These are phyloP conservation scores for Cryptoleucopteryx plumbea DNA, from an alignment of 2,113 vertebrate genomes.

Conservation along the genomic window DNA sequence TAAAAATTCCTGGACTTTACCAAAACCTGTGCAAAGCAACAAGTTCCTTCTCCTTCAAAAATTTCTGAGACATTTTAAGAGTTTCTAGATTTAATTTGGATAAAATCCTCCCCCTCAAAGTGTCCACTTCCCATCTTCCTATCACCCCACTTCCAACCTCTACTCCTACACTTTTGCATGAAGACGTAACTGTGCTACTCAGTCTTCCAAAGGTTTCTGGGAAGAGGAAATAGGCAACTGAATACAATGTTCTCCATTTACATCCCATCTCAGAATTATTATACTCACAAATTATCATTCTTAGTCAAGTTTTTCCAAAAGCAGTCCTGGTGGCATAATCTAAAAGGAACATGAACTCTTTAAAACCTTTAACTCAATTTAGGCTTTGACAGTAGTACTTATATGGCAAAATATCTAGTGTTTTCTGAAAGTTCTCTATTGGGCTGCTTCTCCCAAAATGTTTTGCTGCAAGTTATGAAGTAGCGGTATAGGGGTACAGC, in stretches of 20 bases:
- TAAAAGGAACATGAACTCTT: background rate
- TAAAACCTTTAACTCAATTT: background rate
- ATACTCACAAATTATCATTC: background rate
- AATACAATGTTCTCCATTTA: background rate
- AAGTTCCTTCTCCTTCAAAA: background rate
- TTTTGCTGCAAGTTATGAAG: background rate
- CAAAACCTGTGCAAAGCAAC: background rate
- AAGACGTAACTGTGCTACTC: background rate
- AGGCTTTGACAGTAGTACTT: background rate
- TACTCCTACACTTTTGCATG: background rate
- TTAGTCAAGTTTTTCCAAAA: background rate
- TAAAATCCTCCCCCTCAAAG: background rate
- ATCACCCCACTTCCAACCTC: background rate
- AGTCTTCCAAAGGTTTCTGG: background rate
- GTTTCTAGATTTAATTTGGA: background rate
- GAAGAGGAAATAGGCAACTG: background rate
- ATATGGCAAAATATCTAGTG: rapidly evolving
- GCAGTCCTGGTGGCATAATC: background rate
- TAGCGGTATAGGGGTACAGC: background rate
- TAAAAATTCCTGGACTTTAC: background rate
- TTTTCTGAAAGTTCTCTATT: background rate
- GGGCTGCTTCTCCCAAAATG: background rate
- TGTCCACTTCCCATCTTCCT: background rate
- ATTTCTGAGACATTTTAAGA: background rate
- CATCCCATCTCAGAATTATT: background rate